These are phyloP conservation scores for Serilophus lunatus DNA, from an alignment of 2,113 vertebrate species.

Conservation along the genomic window DNA sequence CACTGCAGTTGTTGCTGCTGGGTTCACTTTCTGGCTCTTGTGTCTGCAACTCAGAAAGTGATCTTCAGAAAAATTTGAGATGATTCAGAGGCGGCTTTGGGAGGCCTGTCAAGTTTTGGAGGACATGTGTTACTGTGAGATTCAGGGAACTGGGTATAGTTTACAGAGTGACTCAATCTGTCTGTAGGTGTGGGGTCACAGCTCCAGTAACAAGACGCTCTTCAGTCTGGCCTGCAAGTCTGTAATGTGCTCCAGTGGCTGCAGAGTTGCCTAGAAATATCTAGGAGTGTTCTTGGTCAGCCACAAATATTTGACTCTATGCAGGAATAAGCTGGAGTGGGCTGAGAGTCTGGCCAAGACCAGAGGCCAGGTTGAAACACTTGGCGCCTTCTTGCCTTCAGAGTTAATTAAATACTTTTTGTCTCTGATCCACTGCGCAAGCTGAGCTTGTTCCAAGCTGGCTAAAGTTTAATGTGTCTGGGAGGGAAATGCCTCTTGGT, in stretches of 20 bases:
- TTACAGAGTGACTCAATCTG: background rate
- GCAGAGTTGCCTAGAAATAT: background rate
- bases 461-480: rapidly evolving
- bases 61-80: background rate
- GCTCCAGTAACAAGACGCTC: background rate
- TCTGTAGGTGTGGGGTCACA: background rate
- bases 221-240: background rate
- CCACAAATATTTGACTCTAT: conserved; percentile 26
- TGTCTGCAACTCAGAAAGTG: background rate
- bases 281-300: conserved; percentile 19
- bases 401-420: conserved; percentile 1
- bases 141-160: background rate
- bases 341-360: background rate
- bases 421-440: background rate
- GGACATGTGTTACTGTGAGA: background rate
- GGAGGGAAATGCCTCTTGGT: background rate
- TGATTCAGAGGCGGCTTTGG: rapidly evolving
- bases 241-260: rapidly evolving
- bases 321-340: background rate
- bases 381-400: conserved; percentile 4
- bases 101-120: background rate
- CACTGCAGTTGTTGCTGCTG: background rate
- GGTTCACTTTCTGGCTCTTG: background rate
- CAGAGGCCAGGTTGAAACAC: background rate
- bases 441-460: background rate